Evolutionary conservation across 2,888 invertebrate genomes (phyloP), one percentile per base, ranked within the genome.

Genomic region (Lordiphosa fenestrarum): DNA sequence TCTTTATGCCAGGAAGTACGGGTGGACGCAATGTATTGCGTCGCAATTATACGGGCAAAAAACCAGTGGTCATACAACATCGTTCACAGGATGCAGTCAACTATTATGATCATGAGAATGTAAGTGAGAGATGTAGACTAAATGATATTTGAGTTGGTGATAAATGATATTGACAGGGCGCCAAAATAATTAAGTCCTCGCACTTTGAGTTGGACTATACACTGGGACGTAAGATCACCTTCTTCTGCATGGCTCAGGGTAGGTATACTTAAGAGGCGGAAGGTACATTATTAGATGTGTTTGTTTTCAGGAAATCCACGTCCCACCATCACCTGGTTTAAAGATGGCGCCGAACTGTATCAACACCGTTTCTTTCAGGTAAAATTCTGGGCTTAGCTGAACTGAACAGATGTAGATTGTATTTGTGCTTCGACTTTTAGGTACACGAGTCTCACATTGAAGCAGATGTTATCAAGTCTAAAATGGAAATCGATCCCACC

Each of bases 311-410:
- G 89, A 12, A 86, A 88, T 62, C 98, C 98, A 0, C 91, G 96
- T 51, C 97, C 98, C 0, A 95, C 96, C 68, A 96, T 98, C 64
- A 98, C 97, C 15, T 98, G 98, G 98, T 97, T 95, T 88, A 98
- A 98, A 88, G 97, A 98, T 88, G 97, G 97, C 39, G 94, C 95
- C n/a, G 98, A 98, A 90, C 94, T 98, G 77, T 96, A 96, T 86
- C 94, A 95, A 10, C 96, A 97, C 91, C 93, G 94, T 63, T 96
- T 96, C 90, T 91, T 96, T 77, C 96, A 96, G 89, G 96, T 96
- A 89, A 30, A 44, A 9, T 12, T 15, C 5, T 7, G 12, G 10
- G 5, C 9, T 30, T 4, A 2, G 23, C 15, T 12, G 5, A 6
- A 3, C 7, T 9, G 2, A 10, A 2, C 19, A 19, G 9, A 12